A percentile compares a stretch with the other conserved stretches of the same genome.
Evolutionary conservation across 2,888 invertebrate genomes (phyloP).

Genomic region (Rotaria magnacalcarata): DNA sequence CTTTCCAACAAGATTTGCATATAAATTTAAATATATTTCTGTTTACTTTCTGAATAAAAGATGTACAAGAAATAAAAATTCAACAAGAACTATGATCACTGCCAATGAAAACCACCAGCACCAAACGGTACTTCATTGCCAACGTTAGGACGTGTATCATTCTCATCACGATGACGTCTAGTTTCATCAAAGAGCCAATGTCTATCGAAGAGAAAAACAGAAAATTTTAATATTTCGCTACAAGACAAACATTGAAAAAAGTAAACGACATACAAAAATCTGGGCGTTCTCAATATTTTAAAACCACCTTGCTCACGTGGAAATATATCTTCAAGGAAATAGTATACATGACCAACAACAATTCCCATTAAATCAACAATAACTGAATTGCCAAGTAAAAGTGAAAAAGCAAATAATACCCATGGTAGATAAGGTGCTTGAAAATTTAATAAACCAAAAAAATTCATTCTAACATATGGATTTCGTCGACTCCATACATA

Average conservation of each 20-base stretch:
- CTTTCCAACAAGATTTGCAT: neutral
- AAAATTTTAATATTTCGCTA: neutral
- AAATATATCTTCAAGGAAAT: conserved; percentile 93
- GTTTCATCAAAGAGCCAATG: conserved; percentile 13
- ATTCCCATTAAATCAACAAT: conserved; percentile 91
- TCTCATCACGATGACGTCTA: neutral
- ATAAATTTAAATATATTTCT: neutral
- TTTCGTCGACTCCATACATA: conserved; percentile 97
- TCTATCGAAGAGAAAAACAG: neutral
- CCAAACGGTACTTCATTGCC: conserved; percentile 23
- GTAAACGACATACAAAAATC: conserved; percentile 69
- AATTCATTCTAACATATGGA: conserved; percentile 85
- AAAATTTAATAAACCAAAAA: conserved; percentile 84
- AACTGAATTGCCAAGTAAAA: conserved; percentile 88
- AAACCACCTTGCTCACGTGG: conserved; percentile 86
- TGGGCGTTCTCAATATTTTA: conserved; percentile 81
- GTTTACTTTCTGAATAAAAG: neutral
- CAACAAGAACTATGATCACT: neutral
- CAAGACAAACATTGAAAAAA: neutral
- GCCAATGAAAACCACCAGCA: conserved; percentile 34
- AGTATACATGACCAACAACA: conserved; percentile 94
- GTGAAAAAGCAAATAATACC: conserved; percentile 91
- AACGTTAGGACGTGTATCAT: neutral
- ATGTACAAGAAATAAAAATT: conserved; percentile 1
- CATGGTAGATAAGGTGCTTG: conserved; percentile 96